A percentile compares a stretch with the other conserved stretches of the same genome.
phyloP scores from a whole-genome alignment of 2,888 invertebrate species.

The Desoria tigrina region DNA sequence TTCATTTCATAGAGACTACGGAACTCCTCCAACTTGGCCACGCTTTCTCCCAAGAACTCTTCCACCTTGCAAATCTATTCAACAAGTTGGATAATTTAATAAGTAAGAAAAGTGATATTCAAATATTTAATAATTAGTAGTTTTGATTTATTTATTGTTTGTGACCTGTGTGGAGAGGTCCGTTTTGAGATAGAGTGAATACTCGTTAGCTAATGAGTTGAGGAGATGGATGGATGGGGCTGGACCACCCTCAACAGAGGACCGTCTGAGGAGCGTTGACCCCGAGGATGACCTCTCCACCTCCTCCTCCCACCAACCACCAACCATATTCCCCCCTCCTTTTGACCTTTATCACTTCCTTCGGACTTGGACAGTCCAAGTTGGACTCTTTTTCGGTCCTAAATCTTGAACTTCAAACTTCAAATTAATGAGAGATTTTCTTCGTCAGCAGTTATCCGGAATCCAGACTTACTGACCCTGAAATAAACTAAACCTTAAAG shows the following conservation, averaged over 20 bases:
- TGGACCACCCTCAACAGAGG: constrained; percentile 7
- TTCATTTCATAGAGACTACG: constrained; percentile 52
- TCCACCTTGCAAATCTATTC: constrained; percentile 49
- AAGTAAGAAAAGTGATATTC: constrained; percentile 4
- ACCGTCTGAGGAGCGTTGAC: not conserved
- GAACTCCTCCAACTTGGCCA: constrained; percentile 51
- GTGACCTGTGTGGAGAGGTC: constrained; percentile 45
- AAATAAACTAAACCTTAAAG: no score
- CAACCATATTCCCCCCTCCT: no score
- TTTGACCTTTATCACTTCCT: no score
- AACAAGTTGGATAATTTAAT: no score
- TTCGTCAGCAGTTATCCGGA: no score
- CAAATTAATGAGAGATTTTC: no score
- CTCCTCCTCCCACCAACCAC: no score
- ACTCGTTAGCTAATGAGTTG: constrained; percentile 47
- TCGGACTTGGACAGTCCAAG: no score
- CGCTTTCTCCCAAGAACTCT: constrained; percentile 50
- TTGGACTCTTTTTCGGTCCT: no score
- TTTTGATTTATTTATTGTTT: not conserved
- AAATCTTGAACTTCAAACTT: no score
- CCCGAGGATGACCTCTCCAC: no score
- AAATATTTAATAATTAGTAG: not conserved
- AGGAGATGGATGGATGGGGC: constrained; percentile 31
- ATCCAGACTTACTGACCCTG: no score
- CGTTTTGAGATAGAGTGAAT: constrained; percentile 49